Conservation (phyloP, 1,140 invertebrate genomes). For the Anastatus disparis region DNA sequence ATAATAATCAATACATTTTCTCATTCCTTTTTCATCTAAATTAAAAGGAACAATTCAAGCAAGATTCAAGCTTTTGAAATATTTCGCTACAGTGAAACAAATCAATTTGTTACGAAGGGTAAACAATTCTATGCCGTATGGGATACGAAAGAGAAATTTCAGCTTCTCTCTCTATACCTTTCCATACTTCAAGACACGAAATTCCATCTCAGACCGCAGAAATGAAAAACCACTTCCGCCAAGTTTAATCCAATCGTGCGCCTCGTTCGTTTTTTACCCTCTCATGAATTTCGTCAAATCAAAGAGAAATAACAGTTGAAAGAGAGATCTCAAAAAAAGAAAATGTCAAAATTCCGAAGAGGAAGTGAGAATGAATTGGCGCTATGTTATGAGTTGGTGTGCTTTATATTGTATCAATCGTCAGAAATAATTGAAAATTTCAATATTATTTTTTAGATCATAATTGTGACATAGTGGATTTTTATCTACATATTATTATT, state of each 20-base stretch:
- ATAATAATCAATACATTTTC: not conserved
- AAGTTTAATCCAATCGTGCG: slow-evolving; percentile 37
- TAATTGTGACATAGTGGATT: no score
- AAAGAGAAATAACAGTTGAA: slow-evolving; percentile 33
- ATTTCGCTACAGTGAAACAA: slow-evolving; percentile 14
- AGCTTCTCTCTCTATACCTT: not conserved
- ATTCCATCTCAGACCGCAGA: slow-evolving; percentile 33
- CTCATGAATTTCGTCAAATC: slow-evolving; percentile 35
- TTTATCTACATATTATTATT: no score
- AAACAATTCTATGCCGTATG: slow-evolving; percentile 17
- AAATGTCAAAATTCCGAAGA: no score
- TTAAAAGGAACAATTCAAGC: not conserved
- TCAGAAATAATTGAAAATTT: no score
- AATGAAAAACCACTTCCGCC: slow-evolving; percentile 38
- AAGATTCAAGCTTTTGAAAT: not conserved
- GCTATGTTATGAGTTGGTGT: not conserved
- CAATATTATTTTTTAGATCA: no score
- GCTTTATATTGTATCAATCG: slow-evolving; percentile 12
- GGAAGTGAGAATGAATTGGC: not conserved
- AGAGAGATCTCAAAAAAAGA: no score
- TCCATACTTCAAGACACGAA: not conserved
- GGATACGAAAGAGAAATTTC: slow-evolving; percentile 8
- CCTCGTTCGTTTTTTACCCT: not conserved
- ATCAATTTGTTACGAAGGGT: slow-evolving; percentile 28
- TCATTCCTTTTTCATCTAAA: not conserved